Base-by-base conservation (phyloP, 2,797 vertebrate species). In the Ptychobarbus kaznakovi region DNA sequence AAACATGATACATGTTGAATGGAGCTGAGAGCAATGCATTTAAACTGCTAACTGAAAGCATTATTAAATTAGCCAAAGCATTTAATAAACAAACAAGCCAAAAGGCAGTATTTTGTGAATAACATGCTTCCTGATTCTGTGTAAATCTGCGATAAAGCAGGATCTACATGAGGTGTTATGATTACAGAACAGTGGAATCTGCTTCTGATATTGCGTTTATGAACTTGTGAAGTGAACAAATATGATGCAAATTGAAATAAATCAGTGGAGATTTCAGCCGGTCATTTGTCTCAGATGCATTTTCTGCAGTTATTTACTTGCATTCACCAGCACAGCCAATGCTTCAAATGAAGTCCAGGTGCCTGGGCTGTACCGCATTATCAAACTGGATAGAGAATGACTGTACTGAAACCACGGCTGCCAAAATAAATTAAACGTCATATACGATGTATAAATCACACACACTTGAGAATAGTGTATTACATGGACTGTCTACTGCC, bases 311-410 rank as follows among this genome's bases (percentile, higher is more conserved):
- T 85, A 86, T 66, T 82, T 82, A 81, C 69, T 83, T 76, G 83
- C 42, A 42, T 80, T 87, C 82, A 69, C 82, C 76, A 78, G 84
- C 42, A 44, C 73, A 84, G 79, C 66, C 63, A 79, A 87, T 81
- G 72, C 81, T 86, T 79, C 80, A 91, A 93, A 95, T 94, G 80
- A 91, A 91, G 89, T 66, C 93, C 92, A 94, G 91, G 92, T 91
- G 91, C 72, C 72, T 82, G 79, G 80, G 73, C 88, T 84, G 84
- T 74, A 53, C 35, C 69, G 69, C 75, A 86, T 86, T 88, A 91
- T 93, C 87, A 88, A 78, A 80, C 92, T 92, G 87, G 86, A 87
- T 35, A 12, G 88, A 84, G 88, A 89, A 92, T 86, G 80, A 84
- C 82, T 91, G 79, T 81, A 82, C 85, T 89, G 84, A 88, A 85